Evolutionary conservation across 2,113 vertebrate species (phyloP).

Genomic region (Emberiza fucata): DNA sequence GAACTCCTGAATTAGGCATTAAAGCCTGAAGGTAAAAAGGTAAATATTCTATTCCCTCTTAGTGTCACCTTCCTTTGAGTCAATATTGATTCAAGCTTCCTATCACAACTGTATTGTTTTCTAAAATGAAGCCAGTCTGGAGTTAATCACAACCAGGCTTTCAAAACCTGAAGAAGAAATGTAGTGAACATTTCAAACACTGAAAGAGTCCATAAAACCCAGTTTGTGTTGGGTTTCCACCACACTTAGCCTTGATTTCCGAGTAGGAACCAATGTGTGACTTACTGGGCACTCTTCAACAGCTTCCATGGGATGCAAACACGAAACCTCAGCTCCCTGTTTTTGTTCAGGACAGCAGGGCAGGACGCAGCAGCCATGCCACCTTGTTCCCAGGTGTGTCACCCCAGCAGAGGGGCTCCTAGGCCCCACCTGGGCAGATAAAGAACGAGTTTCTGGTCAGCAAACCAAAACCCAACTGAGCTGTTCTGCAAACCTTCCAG

Average conservation of each 20-base stretch:
- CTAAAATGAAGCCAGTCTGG: not conserved
- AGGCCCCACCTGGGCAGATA: too few species aligned
- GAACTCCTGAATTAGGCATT: not conserved
- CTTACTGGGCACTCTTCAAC: accelerated
- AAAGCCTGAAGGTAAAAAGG: not conserved
- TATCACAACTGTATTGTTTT: not conserved
- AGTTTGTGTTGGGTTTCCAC: not conserved
- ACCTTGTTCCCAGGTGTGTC: not conserved
- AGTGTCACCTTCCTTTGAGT: not conserved
- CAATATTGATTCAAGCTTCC: not conserved
- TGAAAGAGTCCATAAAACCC: not conserved
- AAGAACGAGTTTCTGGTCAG: not conserved
- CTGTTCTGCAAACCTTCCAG: not conserved
- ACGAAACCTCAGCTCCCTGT: not conserved
- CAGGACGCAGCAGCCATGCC: not conserved
- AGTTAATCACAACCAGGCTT: not conserved
- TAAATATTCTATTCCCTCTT: not conserved
- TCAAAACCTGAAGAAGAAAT: not conserved
- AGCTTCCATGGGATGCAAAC: not conserved
- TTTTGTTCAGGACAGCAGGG: not conserved
- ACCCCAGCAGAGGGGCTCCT: not conserved
- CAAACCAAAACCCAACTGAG: not conserved
- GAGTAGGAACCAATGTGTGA: accelerated
- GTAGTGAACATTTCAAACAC: not conserved
- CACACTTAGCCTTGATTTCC: not conserved